These are phyloP conservation scores for Diorhabda carinulata DNA, from an alignment of 1,140 invertebrate species.

Conservation along the genomic window DNA sequence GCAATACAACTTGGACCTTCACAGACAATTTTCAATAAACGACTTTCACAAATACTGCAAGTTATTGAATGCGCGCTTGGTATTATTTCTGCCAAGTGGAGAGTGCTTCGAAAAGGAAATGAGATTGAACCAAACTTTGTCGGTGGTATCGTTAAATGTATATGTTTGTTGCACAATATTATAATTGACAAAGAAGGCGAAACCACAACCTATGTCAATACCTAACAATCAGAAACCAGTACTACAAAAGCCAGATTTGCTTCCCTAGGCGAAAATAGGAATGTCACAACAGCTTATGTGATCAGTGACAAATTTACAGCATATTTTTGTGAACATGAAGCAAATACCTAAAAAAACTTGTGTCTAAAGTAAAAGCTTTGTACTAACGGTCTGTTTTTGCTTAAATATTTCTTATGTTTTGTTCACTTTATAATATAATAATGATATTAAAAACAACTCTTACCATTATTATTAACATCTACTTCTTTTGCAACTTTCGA, in stretches of 20 bases:
- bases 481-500: too few species aligned
- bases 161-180: background rate
- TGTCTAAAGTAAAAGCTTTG: background rate
- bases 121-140: slow-evolving; percentile 7
- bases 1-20: too few species aligned
- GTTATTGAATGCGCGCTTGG: background rate
- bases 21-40: too few species aligned
- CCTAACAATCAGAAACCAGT: slow-evolving; percentile 8
- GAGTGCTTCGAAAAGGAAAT: slow-evolving; percentile 8
- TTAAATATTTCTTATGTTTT: slow-evolving; percentile 8
- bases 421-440: too few species aligned
- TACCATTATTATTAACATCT: too few species aligned
- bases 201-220: slow-evolving; percentile 9
- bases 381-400: slow-evolving; percentile 1
- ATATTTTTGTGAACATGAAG: slow-evolving; percentile 17
- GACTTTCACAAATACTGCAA: background rate
- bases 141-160: background rate
- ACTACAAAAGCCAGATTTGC: slow-evolving; percentile 13
- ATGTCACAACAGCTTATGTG: slow-evolving; percentile 7
- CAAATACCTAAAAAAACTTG: slow-evolving; percentile 11
- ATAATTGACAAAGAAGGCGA: slow-evolving; percentile 5
- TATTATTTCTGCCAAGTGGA: slow-evolving; percentile 2
- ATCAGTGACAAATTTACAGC: slow-evolving; percentile 15
- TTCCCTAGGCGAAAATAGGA: slow-evolving; percentile 9
- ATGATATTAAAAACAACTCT: too few species aligned